Conservation (phyloP, 2,113 vertebrate species). For the Dicerorhinus sumatrensis region DNA sequence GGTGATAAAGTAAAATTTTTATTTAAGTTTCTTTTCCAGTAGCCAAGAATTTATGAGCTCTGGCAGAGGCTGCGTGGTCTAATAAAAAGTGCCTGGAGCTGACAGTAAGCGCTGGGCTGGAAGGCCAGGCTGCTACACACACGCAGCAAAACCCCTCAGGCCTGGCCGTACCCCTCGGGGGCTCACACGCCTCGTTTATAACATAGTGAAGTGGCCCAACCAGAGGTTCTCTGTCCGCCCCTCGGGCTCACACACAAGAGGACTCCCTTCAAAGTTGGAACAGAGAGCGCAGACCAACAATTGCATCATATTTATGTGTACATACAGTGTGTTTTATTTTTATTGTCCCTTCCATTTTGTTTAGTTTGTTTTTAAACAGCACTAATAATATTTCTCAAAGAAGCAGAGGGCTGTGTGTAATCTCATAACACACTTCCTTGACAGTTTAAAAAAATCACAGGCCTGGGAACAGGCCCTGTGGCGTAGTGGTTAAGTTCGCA, state of each 20-base stretch:
- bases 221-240: not conserved
- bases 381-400: conserved; percentile 45
- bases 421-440: not conserved
- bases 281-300: not conserved
- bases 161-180: not conserved
- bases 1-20: not conserved
- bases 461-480: no score
- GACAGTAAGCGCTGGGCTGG: not conserved
- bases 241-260: not conserved
- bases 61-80: not conserved
- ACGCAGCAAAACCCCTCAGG: not conserved
- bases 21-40: not conserved
- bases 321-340: not conserved
- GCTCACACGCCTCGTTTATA: rapidly evolving
- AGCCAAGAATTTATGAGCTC: not conserved
- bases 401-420: not conserved
- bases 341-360: not conserved
- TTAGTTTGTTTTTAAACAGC: conserved; percentile 58
- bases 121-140: not conserved
- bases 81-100: not conserved
- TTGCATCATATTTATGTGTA: not conserved
- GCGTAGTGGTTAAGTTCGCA: no score
- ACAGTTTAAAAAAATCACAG: not conserved
- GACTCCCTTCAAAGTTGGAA: not conserved
- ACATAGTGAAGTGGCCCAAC: not conserved